Evolutionary conservation across 1,140 invertebrate species (phyloP).

Genomic region (Oreohelix idahoensis): DNA sequence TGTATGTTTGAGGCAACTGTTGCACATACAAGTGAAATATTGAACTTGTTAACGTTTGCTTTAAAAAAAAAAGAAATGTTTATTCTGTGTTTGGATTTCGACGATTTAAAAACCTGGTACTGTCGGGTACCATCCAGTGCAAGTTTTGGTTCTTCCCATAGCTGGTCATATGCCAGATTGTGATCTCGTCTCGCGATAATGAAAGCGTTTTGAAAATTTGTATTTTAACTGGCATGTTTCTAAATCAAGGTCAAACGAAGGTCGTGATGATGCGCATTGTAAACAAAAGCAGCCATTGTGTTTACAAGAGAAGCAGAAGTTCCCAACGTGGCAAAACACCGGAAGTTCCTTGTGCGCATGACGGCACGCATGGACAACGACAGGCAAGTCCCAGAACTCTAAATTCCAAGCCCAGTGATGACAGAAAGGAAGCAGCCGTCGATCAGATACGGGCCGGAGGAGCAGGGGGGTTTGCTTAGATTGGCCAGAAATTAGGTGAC

Average conservation of each 20-base stretch:
- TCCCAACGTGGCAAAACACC: neutral
- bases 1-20: no score
- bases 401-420: conserved; percentile 2
- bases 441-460: neutral
- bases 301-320: neutral
- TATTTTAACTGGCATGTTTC: conserved; percentile 9
- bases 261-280: neutral
- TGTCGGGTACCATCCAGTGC: no score
- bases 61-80: no score
- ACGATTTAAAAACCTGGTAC: no score
- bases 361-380: conserved; percentile 15
- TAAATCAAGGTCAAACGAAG: conserved; percentile 20
- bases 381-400: conserved; percentile 8
- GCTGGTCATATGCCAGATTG: no score
- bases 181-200: no score
- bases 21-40: no score
- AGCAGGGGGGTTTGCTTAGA: neutral
- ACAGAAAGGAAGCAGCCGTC: neutral
- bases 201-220: no score
- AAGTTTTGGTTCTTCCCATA: no score
- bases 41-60: no score
- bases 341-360: conserved; percentile 8
- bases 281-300: conserved; percentile 13
- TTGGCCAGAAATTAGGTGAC: no score
- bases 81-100: no score